These are phyloP conservation scores for Bungarus multicinctus DNA, from an alignment of 2,113 vertebrate genomes.

Conservation along the genomic window DNA sequence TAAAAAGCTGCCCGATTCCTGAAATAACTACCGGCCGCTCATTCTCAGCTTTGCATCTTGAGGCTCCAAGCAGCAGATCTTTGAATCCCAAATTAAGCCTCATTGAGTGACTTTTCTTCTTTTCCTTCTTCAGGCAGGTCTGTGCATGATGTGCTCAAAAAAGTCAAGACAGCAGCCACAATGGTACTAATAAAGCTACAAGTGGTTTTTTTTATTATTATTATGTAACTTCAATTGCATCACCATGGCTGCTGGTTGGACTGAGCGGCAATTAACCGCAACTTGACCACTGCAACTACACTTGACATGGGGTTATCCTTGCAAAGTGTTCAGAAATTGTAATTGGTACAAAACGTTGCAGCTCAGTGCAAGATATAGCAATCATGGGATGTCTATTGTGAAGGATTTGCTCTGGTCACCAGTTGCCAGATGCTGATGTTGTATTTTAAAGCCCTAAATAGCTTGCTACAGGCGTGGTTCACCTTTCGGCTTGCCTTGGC, in stretches of 20 bases:
- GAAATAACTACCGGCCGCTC: background rate
- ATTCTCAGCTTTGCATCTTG: background rate
- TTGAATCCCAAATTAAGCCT: background rate
- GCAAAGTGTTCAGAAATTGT: background rate
- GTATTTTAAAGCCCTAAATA: background rate
- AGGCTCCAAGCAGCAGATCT: background rate
- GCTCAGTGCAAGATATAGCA: background rate
- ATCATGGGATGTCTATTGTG: background rate
- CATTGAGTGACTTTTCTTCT: background rate
- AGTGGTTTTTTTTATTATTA: background rate
- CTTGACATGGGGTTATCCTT: background rate
- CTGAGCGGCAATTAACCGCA: background rate
- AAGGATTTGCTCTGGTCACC: background rate
- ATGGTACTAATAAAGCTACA: background rate
- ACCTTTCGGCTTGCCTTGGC: background rate
- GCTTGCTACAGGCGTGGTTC: background rate
- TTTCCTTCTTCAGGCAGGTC: background rate
- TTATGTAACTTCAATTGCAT: background rate
- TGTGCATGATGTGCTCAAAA: background rate
- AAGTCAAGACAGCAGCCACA: background rate
- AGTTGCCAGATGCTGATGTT: background rate
- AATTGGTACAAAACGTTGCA: background rate
- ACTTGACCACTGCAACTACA: background rate
- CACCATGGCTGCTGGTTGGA: background rate
- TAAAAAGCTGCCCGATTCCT: background rate